These are phyloP conservation scores for Drosophila guanche DNA, from an alignment of 1,140 invertebrate species.

Conservation along the genomic window DNA sequence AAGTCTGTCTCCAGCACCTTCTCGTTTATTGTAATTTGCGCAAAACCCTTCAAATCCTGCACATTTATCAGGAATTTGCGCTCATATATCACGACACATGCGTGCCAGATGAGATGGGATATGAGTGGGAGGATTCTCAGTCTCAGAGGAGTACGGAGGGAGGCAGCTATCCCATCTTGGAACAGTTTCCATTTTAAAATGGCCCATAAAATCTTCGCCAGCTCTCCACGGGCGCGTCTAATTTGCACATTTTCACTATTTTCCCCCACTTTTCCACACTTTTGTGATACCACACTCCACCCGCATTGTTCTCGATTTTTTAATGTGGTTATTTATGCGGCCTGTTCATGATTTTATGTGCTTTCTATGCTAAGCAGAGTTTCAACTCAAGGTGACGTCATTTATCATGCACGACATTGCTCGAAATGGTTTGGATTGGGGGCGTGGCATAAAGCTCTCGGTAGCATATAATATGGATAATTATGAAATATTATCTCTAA, in stretches of 20 bases:
- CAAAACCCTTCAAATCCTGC: constrained; percentile 72
- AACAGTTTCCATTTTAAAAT: constrained; percentile 55
- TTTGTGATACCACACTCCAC: not conserved
- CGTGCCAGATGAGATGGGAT: constrained; percentile 34
- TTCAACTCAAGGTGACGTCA: constrained; percentile 70
- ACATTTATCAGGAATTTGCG: constrained; percentile 71
- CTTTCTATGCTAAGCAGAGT: constrained; percentile 70
- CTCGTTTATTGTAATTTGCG: constrained; percentile 72
- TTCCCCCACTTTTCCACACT: constrained; percentile 44
- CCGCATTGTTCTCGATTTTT: constrained; percentile 59
- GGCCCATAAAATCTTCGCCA: constrained; percentile 59
- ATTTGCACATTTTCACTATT: constrained; percentile 83
- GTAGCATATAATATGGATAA: constrained; percentile 22
- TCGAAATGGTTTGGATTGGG: constrained; percentile 1
- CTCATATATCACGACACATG: constrained; percentile 71
- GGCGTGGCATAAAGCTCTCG: constrained; percentile 35
- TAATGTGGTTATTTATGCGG: constrained; percentile 72
- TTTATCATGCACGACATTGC: constrained; percentile 54
- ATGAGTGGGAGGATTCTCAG: not conserved
- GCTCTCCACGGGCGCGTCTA: constrained; percentile 60
- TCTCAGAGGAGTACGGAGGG: not conserved
- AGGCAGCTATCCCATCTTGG: constrained; percentile 39
- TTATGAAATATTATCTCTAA: constrained; percentile 36
- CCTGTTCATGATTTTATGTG: constrained; percentile 78
- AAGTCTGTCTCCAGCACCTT: constrained; percentile 8